Percentiles rank a stretch among this genome's conserved stretches.
These are phyloP conservation scores for Bombus breviceps DNA, from an alignment of 1,140 invertebrate genomes.

Conservation along the genomic window DNA sequence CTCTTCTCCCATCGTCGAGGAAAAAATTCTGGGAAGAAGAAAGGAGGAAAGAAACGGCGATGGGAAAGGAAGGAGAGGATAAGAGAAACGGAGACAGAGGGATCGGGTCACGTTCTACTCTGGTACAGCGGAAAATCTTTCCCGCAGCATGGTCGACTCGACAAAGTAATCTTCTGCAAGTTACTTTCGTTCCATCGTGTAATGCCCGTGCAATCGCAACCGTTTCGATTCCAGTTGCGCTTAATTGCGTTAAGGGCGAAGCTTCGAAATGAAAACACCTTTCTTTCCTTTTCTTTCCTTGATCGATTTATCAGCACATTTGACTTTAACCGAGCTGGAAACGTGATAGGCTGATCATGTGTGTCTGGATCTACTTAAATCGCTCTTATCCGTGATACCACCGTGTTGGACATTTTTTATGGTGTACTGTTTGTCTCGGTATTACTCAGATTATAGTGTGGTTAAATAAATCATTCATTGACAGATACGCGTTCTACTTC, in stretches of 20 bases:
- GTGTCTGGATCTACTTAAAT: background rate
- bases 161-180: slow-evolving; percentile 61
- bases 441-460: background rate
- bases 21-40: slow-evolving; percentile 57
- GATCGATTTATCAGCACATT: background rate
- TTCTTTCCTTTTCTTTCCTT: background rate
- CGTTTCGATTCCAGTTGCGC: slow-evolving; percentile 46
- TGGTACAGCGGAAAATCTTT: slow-evolving; percentile 51
- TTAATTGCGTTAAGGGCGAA: slow-evolving; percentile 46
- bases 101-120: slow-evolving; percentile 51
- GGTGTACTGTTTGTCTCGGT: background rate
- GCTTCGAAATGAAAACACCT: background rate
- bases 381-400: background rate
- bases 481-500: background rate
- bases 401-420: background rate
- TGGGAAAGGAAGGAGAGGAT: background rate
- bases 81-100: background rate
- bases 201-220: slow-evolving; percentile 45
- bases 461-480: background rate
- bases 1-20: slow-evolving; percentile 24
- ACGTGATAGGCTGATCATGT: background rate
- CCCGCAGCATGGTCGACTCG: slow-evolving; percentile 30
- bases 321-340: background rate
- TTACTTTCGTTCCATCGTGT: slow-evolving; percentile 35
- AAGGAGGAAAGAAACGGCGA: background rate